Conservation (phyloP, 2,113 vertebrate genomes). For the Rynchops niger region DNA sequence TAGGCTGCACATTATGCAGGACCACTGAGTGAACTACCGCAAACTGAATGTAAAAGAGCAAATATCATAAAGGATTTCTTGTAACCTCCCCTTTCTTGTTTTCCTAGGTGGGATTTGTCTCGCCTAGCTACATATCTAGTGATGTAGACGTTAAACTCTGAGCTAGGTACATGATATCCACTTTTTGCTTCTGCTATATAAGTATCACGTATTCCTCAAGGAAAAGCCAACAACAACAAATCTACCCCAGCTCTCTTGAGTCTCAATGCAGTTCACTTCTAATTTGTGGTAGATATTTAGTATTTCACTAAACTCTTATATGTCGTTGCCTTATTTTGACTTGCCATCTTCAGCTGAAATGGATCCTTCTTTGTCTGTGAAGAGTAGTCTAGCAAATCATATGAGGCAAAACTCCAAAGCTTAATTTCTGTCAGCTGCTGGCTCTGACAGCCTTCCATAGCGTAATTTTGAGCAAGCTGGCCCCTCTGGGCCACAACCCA, state of each 20-base stretch:
- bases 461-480: background rate
- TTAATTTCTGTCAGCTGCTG: background rate
- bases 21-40: background rate
- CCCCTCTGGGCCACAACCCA: background rate
- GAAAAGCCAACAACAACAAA: background rate
- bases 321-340: background rate
- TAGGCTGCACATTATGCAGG: background rate
- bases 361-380: background rate
- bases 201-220: background rate
- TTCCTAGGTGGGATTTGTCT: background rate
- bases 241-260: background rate
- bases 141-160: background rate
- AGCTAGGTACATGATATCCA: background rate
- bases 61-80: background rate
- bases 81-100: background rate
- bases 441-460: background rate
- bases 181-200: background rate
- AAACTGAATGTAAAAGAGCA: background rate
- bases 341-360: background rate
- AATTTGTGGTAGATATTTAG: background rate
- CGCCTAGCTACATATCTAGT: background rate
- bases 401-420: background rate
- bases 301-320: background rate
- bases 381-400: background rate
- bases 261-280: background rate